Evolutionary conservation across 2,888 invertebrate species (phyloP).

Genomic region (Tineola bisselliella): DNA sequence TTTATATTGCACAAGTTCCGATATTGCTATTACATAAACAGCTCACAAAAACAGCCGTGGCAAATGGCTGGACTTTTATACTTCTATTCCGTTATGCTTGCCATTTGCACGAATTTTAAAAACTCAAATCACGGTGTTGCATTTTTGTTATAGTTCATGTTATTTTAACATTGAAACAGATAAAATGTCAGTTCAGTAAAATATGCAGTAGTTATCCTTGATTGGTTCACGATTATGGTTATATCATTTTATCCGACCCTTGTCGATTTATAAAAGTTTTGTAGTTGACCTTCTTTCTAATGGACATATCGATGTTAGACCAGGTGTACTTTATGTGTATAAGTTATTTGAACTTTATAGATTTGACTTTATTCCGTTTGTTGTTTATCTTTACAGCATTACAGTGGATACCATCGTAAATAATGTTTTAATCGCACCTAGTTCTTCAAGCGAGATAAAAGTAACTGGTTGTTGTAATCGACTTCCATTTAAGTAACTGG

Average conservation of each 20-base stretch:
- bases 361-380: background rate
- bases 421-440: slow-evolving; percentile 6
- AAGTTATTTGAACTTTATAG: background rate
- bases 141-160: background rate
- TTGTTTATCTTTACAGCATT: background rate
- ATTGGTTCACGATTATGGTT: slow-evolving; percentile 39
- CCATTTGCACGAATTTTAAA: background rate
- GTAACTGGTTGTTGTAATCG: slow-evolving; percentile 23
- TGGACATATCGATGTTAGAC: background rate
- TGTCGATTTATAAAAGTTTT: background rate
- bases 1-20: slow-evolving; percentile 17
- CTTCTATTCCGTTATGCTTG: slow-evolving; percentile 1
- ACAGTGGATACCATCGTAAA: slow-evolving; percentile 10
- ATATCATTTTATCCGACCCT: background rate
- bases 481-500: slow-evolving; percentile 40
- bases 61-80: background rate
- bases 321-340: background rate
- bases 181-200: slow-evolving; percentile 12
- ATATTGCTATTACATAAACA: slow-evolving; percentile 6
- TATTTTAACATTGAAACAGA: slow-evolving; percentile 3
- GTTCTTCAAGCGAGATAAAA: slow-evolving; percentile 6
- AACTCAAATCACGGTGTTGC: background rate
- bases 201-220: slow-evolving; percentile 30
- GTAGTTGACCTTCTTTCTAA: background rate
- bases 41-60: background rate